These are phyloP conservation scores for Hypsopygia costalis DNA, from an alignment of 2,888 invertebrate genomes.

Conservation along the genomic window DNA sequence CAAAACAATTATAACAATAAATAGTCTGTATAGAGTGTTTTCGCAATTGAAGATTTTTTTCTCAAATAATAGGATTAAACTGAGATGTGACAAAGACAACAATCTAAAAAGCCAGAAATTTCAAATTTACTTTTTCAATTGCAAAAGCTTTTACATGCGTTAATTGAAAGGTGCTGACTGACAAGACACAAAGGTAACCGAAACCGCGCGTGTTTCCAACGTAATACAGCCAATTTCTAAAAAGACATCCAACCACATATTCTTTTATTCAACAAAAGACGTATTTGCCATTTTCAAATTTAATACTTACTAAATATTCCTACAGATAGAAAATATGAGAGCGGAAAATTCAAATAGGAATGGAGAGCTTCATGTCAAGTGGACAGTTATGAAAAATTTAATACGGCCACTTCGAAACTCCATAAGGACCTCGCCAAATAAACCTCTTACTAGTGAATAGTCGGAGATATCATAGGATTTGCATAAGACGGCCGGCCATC, in stretches of 20 bases:
- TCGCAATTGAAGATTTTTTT: too few species aligned
- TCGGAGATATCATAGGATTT: constrained; percentile 64
- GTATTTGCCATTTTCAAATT: constrained; percentile 2
- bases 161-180: constrained; percentile 61
- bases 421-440: constrained; percentile 63
- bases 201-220: constrained; percentile 62
- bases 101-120: constrained; percentile 16
- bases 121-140: constrained; percentile 36
- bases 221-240: constrained; percentile 59
- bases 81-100: constrained; percentile 1
- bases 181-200: constrained; percentile 57
- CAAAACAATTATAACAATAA: too few species aligned
- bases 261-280: constrained; percentile 22
- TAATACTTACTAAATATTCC: background rate
- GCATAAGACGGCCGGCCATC: constrained; percentile 64
- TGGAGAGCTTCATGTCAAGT: constrained; percentile 43
- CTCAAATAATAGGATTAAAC: too few species aligned
- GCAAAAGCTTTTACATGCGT: constrained; percentile 38
- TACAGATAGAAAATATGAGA: background rate
- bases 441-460: constrained; percentile 69
- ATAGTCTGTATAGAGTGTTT: too few species aligned
- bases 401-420: constrained; percentile 57
- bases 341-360: constrained; percentile 16
- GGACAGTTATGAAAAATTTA: constrained; percentile 71
- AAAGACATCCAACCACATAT: constrained; percentile 33